Evolutionary conservation across 1,140 invertebrate species (phyloP).

Genomic region (Heliothis subflexa): DNA sequence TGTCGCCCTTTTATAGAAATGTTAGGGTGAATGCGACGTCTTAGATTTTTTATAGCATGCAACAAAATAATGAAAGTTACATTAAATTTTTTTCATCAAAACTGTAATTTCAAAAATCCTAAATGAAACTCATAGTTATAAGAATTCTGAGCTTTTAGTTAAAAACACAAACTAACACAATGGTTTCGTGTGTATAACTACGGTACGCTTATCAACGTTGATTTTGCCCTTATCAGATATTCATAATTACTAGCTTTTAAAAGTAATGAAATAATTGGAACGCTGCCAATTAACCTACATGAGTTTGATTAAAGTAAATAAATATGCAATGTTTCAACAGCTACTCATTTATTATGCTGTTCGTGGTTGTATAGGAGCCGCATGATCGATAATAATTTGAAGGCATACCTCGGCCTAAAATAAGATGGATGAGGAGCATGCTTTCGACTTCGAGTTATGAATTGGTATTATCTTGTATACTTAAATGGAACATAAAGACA

Average conservation of each 20-base stretch:
- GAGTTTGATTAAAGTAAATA: constrained; percentile 29
- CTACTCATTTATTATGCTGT: not conserved
- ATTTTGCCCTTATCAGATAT: constrained; percentile 44
- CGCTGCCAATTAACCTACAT: constrained; percentile 38
- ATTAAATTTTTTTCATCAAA: no score
- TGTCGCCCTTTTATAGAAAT: not conserved
- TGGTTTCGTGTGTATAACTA: constrained; percentile 40
- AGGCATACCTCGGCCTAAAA: not conserved
- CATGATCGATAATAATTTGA: not conserved
- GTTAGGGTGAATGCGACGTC: not conserved
- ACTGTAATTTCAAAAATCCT: not conserved
- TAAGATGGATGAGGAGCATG: not conserved
- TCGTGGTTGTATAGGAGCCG: not conserved
- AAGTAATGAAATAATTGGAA: constrained; percentile 44
- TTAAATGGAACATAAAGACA: no score
- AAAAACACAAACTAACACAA: constrained; percentile 11
- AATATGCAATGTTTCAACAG: not conserved
- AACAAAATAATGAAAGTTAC: not conserved
- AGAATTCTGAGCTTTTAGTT: constrained; percentile 22
- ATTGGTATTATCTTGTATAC: not conserved
- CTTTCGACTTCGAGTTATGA: no score
- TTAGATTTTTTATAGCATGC: not conserved
- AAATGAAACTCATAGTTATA: constrained; percentile 27
- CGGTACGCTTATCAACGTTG: constrained; percentile 36
- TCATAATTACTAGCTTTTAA: constrained; percentile 45